phyloP scores from a whole-genome alignment of 2,113 vertebrate genomes.

The Sorex araneus region DNA sequence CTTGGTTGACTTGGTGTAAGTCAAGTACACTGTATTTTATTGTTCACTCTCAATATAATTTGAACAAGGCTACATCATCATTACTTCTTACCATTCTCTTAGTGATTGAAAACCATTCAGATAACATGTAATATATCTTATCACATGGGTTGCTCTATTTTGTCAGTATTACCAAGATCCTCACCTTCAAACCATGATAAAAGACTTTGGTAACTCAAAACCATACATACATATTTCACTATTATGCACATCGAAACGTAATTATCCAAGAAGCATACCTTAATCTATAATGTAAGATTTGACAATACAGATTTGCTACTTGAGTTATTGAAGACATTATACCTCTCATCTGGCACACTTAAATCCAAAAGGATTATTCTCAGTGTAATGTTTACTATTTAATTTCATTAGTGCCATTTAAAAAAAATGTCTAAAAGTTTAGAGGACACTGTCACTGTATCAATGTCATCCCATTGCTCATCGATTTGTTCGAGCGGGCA shows the following conservation, averaged over 20 bases:
- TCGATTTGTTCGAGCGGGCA: no score
- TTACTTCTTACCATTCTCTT: conserved; percentile 3
- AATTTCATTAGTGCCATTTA: conserved; percentile 16
- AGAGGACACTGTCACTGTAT: no score
- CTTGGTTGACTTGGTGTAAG: no score
- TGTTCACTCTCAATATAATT: background rate
- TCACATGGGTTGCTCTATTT: background rate
- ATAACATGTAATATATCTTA: background rate
- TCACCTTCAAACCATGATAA: background rate
- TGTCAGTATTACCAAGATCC: background rate
- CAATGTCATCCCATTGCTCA: no score
- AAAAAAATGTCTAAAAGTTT: conserved; percentile 19
- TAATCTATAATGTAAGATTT: background rate
- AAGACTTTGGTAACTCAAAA: background rate
- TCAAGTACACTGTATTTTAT: no score
- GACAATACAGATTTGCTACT: background rate
- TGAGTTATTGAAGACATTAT: background rate
- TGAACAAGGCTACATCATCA: background rate
- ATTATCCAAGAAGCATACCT: background rate
- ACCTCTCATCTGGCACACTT: background rate
- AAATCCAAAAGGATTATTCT: background rate
- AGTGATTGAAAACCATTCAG: background rate
- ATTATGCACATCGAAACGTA: background rate
- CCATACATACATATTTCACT: background rate
- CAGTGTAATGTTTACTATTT: background rate